Conservation (phyloP, 1,140 invertebrate species). For the Saxidomus purpurata region DNA sequence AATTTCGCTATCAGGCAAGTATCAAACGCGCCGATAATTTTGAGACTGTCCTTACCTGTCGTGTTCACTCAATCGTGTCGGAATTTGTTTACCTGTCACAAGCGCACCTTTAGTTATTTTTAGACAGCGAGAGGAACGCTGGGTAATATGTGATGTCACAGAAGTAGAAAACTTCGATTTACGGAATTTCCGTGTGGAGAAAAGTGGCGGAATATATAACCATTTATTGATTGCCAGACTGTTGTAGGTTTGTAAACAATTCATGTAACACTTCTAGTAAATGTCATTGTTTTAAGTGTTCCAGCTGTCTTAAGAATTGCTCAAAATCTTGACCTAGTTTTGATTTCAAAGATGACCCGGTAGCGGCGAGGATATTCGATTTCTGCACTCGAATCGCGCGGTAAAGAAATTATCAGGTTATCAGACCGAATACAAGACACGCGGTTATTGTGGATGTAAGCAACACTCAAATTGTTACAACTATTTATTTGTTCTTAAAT, state of each 20-base stretch:
- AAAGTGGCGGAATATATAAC: conserved; percentile 14
- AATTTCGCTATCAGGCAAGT: background rate
- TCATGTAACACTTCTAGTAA: background rate
- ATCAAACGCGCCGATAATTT: conserved; percentile 9
- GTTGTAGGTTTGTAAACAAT: background rate
- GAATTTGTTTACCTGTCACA: conserved; percentile 34
- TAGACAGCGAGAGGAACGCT: conserved; percentile 28
- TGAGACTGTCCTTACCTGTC: conserved; percentile 39
- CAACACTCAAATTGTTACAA: no score
- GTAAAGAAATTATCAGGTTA: background rate
- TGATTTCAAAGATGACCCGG: conserved; percentile 29
- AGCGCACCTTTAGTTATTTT: conserved; percentile 47
- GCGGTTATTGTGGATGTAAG: no score
- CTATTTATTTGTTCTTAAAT: no score
- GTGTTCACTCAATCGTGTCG: conserved; percentile 30
- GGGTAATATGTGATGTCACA: conserved; percentile 46
- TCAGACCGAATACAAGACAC: no score
- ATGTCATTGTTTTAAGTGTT: background rate
- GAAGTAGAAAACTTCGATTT: background rate
- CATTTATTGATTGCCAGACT: background rate
- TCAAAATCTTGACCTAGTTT: conserved; percentile 35
- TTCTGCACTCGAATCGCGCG: background rate
- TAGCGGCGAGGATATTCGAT: background rate
- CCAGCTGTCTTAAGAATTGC: background rate
- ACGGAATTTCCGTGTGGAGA: conserved; percentile 35